Conservation (phyloP, 2,113 vertebrate genomes). For the Zosterops lateralis region DNA sequence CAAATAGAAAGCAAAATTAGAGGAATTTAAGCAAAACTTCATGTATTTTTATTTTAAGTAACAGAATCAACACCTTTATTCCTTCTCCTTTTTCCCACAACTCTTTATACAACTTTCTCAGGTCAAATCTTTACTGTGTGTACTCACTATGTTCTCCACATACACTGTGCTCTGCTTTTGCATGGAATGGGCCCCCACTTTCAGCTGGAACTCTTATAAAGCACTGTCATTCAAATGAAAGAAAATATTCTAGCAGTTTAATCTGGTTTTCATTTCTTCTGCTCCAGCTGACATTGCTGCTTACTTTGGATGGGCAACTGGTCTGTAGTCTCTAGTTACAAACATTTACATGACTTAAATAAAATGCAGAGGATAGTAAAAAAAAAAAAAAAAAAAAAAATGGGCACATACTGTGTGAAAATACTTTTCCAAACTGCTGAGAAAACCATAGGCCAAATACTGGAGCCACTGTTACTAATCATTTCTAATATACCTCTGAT, state of each 20-base stretch:
- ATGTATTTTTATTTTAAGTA: background rate
- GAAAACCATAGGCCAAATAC: background rate
- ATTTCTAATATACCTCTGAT: background rate
- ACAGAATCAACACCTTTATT: background rate
- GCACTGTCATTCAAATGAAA: background rate
- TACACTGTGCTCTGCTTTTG: background rate
- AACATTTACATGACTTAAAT: background rate
- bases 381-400: background rate
- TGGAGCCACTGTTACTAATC: accelerated
- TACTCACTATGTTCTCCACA: background rate
- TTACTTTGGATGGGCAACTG: background rate
- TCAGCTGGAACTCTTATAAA: background rate
- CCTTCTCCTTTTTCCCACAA: background rate
- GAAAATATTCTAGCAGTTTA: background rate
- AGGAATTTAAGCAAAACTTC: background rate
- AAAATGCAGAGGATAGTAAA: background rate
- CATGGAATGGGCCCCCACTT: background rate
- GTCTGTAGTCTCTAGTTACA: background rate
- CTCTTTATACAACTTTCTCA: background rate
- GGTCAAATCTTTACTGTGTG: background rate
- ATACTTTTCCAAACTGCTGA: background rate
- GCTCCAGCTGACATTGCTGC: background rate
- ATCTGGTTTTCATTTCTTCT: background rate
- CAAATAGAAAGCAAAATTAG: background rate
- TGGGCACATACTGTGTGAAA: background rate